Evolutionary conservation across 2,113 vertebrate genomes (phyloP), one percentile per base, ranked within the genome.

Genomic region (Catharus minimus): DNA sequence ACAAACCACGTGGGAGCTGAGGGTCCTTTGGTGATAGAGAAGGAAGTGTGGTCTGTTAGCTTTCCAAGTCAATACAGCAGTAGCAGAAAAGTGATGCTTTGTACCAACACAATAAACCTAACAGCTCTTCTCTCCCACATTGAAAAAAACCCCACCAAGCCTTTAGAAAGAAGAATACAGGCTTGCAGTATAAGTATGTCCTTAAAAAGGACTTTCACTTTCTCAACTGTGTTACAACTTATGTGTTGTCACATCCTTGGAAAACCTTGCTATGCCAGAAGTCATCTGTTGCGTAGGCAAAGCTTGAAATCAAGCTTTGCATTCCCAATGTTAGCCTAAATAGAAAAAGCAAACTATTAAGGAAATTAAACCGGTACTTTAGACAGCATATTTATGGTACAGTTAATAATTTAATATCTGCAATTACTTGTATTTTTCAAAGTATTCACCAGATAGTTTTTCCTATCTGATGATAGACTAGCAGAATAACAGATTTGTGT

Each of bases 401-500:
- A 15, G 43, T 92, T 94, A 88, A 65, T 92, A 87, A 71, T 86
- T 85, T 69, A 82, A 71, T 83, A 47, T 41, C 86, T 90, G 21
- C n/a, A 73, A 68, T 92, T 72, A 75, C 41, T 88, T 83, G 9
- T 13, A 53, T 68, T 88, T 93, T 94, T 90, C 28, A 32, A 79
- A 82, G 21, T 55, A 28, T 66, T 76, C 46, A 21, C 49, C 82
- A 15, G 43, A 64, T 82, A 87, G 33, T 36, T 89, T 39, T 90
- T 50, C 50, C 80, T 81, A 84, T 69, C 56, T 89, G 52, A 53
- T 91, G 36, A 13, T 28, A 88, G 65, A 43, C 61, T 88, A 88
- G 52, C 46, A 85, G 91, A 88, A 72, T 69, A 89, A 75, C 85
- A 92, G 92, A 94, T 90, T 69, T 67, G 49, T 90, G 64, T 92